Conservation (phyloP, 2,797 vertebrate genomes). For the Simalia tracyae region DNA sequence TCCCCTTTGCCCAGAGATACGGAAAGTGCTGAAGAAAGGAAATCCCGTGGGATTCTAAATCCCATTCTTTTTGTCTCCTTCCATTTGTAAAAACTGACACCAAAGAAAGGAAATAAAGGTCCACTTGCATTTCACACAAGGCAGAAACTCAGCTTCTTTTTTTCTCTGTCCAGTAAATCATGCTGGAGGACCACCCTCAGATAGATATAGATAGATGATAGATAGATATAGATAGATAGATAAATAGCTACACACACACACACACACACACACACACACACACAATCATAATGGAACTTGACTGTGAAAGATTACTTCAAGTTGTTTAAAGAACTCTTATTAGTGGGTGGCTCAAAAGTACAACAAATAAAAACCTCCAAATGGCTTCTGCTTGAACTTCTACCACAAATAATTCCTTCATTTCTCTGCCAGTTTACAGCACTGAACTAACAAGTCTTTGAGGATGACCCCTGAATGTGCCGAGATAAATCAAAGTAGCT, state of each 20-base stretch:
- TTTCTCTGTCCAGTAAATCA: background rate
- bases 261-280: background rate
- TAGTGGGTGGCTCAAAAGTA: no score
- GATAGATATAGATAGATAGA: no score
- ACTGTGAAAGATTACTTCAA: no score
- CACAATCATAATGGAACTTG: background rate
- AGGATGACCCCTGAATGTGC: conserved; percentile 27
- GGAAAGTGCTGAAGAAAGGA: background rate
- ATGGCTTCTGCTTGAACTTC: background rate
- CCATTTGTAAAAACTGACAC: background rate
- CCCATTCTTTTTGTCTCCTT: background rate
- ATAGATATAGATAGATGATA: no score
- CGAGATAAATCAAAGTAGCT: conserved; percentile 36
- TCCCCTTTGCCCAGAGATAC: background rate
- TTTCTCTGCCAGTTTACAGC: background rate
- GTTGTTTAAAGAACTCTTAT: no score
- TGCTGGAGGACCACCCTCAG: no score
- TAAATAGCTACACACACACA: no score
- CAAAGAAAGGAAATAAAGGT: background rate
- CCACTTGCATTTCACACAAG: background rate
- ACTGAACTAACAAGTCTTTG: conserved; percentile 24
- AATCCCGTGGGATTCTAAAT: background rate
- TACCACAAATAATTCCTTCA: background rate
- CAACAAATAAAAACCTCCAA: background rate
- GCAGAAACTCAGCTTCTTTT: background rate